Evolutionary conservation across 2,113 vertebrate species (phyloP), one percentile per base, ranked within the genome.

Genomic region (Otolemur garnettii): DNA sequence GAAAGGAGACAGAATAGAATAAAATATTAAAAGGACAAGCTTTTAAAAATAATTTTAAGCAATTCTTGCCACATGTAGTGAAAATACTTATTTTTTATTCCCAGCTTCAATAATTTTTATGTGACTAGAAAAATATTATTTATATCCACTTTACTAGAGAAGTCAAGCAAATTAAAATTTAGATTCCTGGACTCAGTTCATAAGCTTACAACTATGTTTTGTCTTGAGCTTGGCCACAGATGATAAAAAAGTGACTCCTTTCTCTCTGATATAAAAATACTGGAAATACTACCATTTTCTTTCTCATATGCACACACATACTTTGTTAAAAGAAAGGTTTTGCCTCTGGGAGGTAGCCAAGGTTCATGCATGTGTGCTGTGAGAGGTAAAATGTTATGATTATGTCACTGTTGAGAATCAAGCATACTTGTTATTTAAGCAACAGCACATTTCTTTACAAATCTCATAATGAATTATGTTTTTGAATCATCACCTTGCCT

Each of bases 61-160:
- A 89, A 79, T 68, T 96, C 22, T 80, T 45, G 18, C 60, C 62
- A 93, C 22, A 84, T 15, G 15, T 5, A 86, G 42, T 81, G 72
- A 95, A 96, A 97, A 90, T 45, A 42, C 15, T 59, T 74, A 57
- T 69, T 94, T 92, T 92, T 92, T 77, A 95, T 57, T 88, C 12
- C 26, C 74, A 92, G 84, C 22, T 80, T 96, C n/a, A 85, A 50
- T 85, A 68, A 88, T 21, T 79, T 89, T 89, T 68, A 72, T 35
- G 21, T 74, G 60, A 71, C 68, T 75, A 50, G 90, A 85, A 60
- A 96, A 94, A 81, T 78, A 19, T 62, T 93, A 87, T 90, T 82
- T 87, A 13, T 50, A 92, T 64, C 14, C 11, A 96, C 66, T 38
- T 96, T 78, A n/a, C 75, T 62, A 64, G n/a, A 87, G 50, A 92